phyloP scores from a whole-genome alignment of 2,113 vertebrate genomes.

The Oceanites oceanicus region DNA sequence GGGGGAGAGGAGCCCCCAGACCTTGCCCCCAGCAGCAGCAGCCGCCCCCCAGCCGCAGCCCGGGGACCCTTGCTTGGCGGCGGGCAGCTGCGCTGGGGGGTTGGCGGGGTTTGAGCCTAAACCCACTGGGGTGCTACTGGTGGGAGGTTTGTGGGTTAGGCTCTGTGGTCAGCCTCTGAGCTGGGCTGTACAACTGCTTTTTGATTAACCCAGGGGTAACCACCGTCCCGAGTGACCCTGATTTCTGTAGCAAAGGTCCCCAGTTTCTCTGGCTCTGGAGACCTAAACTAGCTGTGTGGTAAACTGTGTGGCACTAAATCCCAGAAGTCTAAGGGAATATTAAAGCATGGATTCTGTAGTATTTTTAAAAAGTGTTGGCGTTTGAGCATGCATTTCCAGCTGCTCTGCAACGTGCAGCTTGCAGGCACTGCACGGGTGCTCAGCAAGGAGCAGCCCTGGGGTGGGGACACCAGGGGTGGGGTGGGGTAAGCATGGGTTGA shows the following conservation, averaged over 20 bases:
- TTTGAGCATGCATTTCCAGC: accelerated
- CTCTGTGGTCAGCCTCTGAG: not conserved
- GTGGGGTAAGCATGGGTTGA: not conserved
- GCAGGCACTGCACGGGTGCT: not conserved
- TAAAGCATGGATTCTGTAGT: not conserved
- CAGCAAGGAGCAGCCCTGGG: not conserved
- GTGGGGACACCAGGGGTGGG: accelerated
- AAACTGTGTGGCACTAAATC: not conserved
- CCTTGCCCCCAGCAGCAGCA: not conserved
- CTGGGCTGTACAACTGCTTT: not conserved
- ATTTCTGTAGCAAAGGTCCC: not conserved
- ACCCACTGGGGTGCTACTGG: not conserved
- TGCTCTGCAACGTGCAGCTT: not conserved
- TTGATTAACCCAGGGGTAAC: not conserved
- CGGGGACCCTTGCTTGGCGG: not conserved
- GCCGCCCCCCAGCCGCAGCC: not conserved
- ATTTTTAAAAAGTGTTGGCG: not conserved
- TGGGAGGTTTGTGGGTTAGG: not conserved
- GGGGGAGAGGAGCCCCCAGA: not conserved
- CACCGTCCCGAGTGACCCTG: not conserved
- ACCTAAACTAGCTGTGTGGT: not conserved
- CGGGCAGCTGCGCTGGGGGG: accelerated
- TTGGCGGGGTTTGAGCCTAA: accelerated
- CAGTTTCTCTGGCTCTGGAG: not conserved
- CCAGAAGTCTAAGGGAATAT: not conserved